Evolutionary conservation across 2,888 invertebrate genomes (phyloP), one percentile per base, ranked within the genome.

Genomic region (Arge pagana): DNA sequence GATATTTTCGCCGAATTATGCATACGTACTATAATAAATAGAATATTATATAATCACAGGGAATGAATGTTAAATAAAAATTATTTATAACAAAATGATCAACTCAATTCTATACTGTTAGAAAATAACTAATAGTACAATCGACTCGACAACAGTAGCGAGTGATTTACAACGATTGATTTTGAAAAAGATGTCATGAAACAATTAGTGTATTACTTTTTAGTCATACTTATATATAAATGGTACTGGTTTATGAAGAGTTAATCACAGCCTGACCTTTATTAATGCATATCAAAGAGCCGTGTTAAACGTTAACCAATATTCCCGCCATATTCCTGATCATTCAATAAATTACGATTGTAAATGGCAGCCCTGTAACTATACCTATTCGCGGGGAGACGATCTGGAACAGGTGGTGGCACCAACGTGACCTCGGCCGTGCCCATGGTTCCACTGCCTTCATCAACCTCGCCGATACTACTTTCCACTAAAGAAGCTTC

Each of bases 261-360:
- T 24, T 40, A 23, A 40, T 40, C 40, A 40, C 40, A 40, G 40
- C 16, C 18, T 4, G n/a, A 10, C 10, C 4, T 3, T n/a, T 26
- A 16, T 40, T 40, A 26, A 24, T n/a, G n/a, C 26, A 16, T 26
- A 40, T 16, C 11, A 40, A 10, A 40, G 40, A 23, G 26, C 18
- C 26, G 24, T 26, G 40, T 85, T 81, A 87, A 87, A 81, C 87
- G 87, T 89, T 89, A 89, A 82, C 84, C 85, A 81, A 85, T 81
- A 76, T 86, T 85, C 69, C 79, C 81, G 66, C 80, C 80, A 66
- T 68, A 74, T 58, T 76, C 76, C 62, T 76, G 73, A 68, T 80
- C 81, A 76, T 81, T 81, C 70, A 82, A 82, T 70, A 80, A 80
- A 70, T 82, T 81, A 77, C 81, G 81, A 78, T 81, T 82, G 79